phyloP scores from a whole-genome alignment of 1,140 invertebrate species.

The Ips typographus region DNA sequence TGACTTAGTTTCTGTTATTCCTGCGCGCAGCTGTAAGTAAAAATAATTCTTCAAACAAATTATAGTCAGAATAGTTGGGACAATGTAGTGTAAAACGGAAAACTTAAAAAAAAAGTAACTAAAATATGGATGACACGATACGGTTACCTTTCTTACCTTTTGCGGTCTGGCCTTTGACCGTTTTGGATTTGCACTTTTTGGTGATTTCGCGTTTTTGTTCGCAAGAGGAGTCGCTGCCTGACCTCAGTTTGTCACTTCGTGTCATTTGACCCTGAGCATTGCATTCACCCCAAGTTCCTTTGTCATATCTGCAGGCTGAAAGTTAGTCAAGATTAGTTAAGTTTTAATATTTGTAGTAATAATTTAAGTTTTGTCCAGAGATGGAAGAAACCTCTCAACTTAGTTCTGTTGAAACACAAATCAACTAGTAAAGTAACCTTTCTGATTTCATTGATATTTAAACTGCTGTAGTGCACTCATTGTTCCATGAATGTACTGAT shows the following conservation, averaged over 20 bases:
- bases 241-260: slow-evolving; percentile 69
- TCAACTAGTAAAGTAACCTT: no score
- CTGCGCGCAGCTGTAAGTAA: slow-evolving; percentile 26
- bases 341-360: no score
- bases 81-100: slow-evolving; percentile 18
- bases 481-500: no score
- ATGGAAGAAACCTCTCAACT: no score
- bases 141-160: slow-evolving; percentile 56
- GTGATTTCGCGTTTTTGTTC: slow-evolving; percentile 69
- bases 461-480: no score
- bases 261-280: slow-evolving; percentile 67
- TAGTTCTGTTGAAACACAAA: no score
- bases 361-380: no score
- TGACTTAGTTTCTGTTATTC: slow-evolving; percentile 29
- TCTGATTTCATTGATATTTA: no score
- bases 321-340: neutral
- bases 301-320: slow-evolving; percentile 75
- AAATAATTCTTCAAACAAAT: neutral
- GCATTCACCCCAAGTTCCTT: slow-evolving; percentile 73
- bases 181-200: slow-evolving; percentile 74
- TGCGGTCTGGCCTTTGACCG: slow-evolving; percentile 63
- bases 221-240: slow-evolving; percentile 72
- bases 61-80: neutral
- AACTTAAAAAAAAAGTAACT: slow-evolving; percentile 23
- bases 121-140: slow-evolving; percentile 40